These are phyloP conservation scores for Lycophotia porphyrea DNA, from an alignment of 2,888 invertebrate genomes.

Conservation along the genomic window DNA sequence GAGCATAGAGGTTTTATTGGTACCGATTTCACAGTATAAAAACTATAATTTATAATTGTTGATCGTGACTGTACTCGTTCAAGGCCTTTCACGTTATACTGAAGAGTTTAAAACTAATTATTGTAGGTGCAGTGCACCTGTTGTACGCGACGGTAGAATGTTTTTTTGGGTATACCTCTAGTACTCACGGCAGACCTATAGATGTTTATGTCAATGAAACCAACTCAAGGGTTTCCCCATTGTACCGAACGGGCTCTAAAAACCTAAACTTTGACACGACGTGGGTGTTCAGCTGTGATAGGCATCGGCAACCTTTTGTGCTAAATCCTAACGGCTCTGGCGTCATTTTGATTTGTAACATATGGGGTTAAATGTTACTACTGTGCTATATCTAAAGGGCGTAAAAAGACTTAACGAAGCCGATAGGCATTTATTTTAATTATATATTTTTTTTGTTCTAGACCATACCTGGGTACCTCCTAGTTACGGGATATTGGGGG, in stretches of 20 bases:
- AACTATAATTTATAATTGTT: slow-evolving; percentile 61
- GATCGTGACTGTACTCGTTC: slow-evolving; percentile 54
- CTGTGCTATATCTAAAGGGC: background rate
- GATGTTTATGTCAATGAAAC: background rate
- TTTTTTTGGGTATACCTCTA: background rate
- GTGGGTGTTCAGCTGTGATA: slow-evolving; percentile 42
- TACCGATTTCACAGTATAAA: slow-evolving; percentile 62
- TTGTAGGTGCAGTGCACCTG: slow-evolving; percentile 39
- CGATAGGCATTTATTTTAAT: too few species aligned
- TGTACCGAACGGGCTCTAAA: slow-evolving; percentile 22
- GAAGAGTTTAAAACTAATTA: slow-evolving; percentile 37
- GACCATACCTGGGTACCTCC: too few species aligned
- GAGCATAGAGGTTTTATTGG: slow-evolving; percentile 61
- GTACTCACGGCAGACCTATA: background rate
- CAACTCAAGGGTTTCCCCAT: background rate
- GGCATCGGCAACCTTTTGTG: slow-evolving; percentile 4
- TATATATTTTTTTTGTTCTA: too few species aligned
- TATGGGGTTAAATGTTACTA: background rate
- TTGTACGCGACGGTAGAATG: slow-evolving; percentile 15
- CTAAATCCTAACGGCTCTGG: background rate
- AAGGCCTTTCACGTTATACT: slow-evolving; percentile 51
- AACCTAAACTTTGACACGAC: slow-evolving; percentile 20
- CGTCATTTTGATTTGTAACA: background rate
- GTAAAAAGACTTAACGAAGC: too few species aligned
- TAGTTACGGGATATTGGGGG: too few species aligned